Evolutionary conservation across 2,113 vertebrate species (phyloP).

Genomic region (Aldabrachelys gigantea): DNA sequence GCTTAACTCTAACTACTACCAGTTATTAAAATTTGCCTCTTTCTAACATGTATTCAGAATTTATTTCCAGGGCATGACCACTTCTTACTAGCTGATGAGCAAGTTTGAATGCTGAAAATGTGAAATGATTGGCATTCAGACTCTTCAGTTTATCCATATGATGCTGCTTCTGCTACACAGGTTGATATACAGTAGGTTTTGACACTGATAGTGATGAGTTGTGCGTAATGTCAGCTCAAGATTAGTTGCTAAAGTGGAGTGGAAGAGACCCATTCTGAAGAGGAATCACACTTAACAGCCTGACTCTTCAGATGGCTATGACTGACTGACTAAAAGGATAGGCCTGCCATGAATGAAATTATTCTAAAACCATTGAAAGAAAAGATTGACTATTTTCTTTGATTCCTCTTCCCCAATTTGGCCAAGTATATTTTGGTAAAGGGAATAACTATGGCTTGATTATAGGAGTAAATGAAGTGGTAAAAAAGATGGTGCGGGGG

Average conservation of each 20-base stretch:
- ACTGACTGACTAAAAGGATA: constrained; percentile 22
- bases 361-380: neutral
- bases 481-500: constrained; percentile 13
- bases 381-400: constrained; percentile 24
- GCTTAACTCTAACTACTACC: neutral
- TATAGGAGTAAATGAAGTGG: constrained; percentile 51
- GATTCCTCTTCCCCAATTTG: constrained; percentile 35
- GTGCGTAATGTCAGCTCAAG: neutral
- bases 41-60: constrained; percentile 13
- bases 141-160: neutral
- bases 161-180: neutral
- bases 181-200: neutral
- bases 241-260: neutral
- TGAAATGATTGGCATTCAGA: neutral
- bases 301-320: neutral
- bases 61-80: neutral
- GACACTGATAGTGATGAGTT: neutral
- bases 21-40: neutral
- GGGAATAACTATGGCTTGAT: constrained; percentile 18
- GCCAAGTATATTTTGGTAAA: constrained; percentile 39
- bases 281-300: neutral
- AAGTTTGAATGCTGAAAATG: neutral
- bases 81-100: neutral
- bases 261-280: constrained; percentile 7
- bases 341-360: constrained; percentile 21